Percentiles rank a stretch among this genome's conserved stretches.
phyloP scores from a whole-genome alignment of 2,113 vertebrate species.

The Nipponia nippon region DNA sequence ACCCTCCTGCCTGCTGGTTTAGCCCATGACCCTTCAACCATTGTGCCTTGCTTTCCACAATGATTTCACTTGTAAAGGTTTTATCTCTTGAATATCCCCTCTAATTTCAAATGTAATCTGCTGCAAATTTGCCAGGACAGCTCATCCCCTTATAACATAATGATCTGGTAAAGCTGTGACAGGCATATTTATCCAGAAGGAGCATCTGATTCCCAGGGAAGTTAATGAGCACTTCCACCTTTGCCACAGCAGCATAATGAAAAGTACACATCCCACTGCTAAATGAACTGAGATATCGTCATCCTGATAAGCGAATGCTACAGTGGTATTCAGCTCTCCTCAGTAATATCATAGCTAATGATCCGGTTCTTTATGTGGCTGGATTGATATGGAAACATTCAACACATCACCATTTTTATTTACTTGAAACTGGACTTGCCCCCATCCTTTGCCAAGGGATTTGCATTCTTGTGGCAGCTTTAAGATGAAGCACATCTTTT shows the following conservation, averaged over 20 bases:
- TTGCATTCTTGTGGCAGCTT: not conserved
- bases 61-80: not conserved
- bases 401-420: not conserved
- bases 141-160: not conserved
- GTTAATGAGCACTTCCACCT: slow-evolving; percentile 9
- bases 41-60: not conserved
- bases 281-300: not conserved
- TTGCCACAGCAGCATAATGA: not conserved
- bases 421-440: not conserved
- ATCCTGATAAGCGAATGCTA: not conserved
- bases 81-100: not conserved
- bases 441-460: not conserved
- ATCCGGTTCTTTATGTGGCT: not conserved
- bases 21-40: not conserved
- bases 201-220: not conserved
- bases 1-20: not conserved
- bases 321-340: not conserved
- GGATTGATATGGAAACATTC: not conserved
- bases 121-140: not conserved
- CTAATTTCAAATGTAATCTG: not conserved
- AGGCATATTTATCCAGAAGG: not conserved
- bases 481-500: not conserved
- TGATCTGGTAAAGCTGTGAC: not conserved
- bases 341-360: not conserved
- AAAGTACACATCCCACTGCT: slow-evolving; percentile 6